Percentiles rank a stretch among this genome's conserved stretches.
phyloP scores from a whole-genome alignment of 2,113 vertebrate genomes.

The Calyptommatus sinebrachiatus region DNA sequence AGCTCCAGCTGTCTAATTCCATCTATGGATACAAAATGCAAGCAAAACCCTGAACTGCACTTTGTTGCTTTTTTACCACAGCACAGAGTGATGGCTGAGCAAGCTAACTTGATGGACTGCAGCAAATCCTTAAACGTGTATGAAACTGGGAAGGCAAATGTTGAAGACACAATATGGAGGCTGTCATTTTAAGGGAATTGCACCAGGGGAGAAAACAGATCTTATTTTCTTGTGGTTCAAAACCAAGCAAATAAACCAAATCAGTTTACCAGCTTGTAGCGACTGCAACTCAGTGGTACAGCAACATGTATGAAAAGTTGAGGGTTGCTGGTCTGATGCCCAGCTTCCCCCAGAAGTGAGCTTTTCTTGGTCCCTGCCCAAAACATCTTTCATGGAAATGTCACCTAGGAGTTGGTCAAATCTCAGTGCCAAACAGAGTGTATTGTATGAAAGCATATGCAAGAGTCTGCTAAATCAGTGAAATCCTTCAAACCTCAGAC shows the following conservation, averaged over 20 bases:
- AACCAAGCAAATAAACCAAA: not conserved
- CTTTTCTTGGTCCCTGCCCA: too few relatives aligned
- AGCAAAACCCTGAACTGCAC: not conserved
- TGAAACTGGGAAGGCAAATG: not conserved
- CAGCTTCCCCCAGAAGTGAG: too few relatives aligned
- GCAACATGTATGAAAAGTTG: too few relatives aligned
- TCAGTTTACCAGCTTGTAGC: too few relatives aligned
- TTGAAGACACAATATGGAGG: too few relatives aligned
- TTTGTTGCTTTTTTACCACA: not conserved
- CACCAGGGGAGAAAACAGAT: not conserved
- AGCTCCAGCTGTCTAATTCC: constrained; percentile 8
- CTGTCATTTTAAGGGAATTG: not conserved
- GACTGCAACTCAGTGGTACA: too few relatives aligned
- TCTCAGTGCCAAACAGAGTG: too few relatives aligned
- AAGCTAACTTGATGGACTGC: not conserved
- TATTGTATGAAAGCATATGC: too few relatives aligned
- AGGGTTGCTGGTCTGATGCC: too few relatives aligned
- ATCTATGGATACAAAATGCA: constrained; percentile 20
- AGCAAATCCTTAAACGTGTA: not conserved
- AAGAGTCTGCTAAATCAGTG: not conserved
- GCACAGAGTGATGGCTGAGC: not conserved
- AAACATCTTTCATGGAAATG: too few relatives aligned
- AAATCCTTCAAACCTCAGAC: not conserved
- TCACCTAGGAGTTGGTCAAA: too few relatives aligned
- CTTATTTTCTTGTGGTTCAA: not conserved